Base-by-base conservation (phyloP, 2,888 invertebrate species). In the Physocephala rufipes region DNA sequence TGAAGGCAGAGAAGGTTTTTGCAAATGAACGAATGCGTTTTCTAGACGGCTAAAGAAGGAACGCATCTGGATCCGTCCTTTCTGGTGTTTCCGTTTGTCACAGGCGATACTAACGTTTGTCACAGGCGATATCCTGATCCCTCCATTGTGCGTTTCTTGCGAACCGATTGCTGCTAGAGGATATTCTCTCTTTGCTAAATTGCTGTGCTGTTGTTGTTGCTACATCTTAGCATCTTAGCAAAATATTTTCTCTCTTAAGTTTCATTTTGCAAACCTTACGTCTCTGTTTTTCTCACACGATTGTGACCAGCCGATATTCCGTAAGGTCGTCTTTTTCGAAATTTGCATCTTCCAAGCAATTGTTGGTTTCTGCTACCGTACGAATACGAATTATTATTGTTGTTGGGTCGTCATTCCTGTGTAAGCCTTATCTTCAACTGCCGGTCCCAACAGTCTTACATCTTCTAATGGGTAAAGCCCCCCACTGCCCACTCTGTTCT, bases 241-340 rank as follows among this genome's bases (percentile, higher is more conserved):
- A 5, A 5, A 30, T 30, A 13, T 19, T 68, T 36, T 62, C 51
- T 51, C 36, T 68, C 51, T 55, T 55, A 30, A 24, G 36, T 15
- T 19, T 2, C 45, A 36, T 55, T 66, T 28, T 15, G 15, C 26
- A 58, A 58, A 1, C 24, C 28, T 61, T 19, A 30, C 15, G 49
- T 51, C 51, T 67, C 26, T 9, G 24, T 21, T 30, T 13, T 51
- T 61, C 62, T 51, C 36, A 62, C 58, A 45, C 51, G 51, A 26
- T 24, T 61, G 49, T 68, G 68, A 62, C 51, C 68, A 68, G 62
- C 51, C 62, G 68, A 26, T 49, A 51, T 62, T 9, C 9, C 68
- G 68, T 62, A 36, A 62, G 62, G 62, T 68, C 36, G 51, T 62
- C 30, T 47, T 67, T 21, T 51, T 49, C 62, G 49, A 61, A 67